These are phyloP conservation scores for Acromyrmex heyeri DNA, from an alignment of 1,140 invertebrate species.

Conservation along the genomic window DNA sequence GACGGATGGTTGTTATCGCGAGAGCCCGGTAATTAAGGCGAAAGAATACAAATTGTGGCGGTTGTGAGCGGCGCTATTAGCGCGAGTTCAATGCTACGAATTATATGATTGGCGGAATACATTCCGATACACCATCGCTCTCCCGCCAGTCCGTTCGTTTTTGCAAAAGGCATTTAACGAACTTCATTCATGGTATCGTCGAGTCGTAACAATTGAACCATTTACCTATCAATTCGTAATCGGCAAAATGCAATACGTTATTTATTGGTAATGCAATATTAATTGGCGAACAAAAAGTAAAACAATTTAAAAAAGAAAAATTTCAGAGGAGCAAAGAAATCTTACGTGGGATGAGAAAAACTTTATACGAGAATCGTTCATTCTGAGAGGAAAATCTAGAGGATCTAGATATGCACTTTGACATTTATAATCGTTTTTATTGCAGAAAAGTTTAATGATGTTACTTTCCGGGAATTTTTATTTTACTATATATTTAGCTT, in stretches of 20 bases:
- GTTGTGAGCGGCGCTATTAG: constrained; percentile 30
- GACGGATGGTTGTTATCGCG: not conserved
- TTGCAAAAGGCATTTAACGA: constrained; percentile 31
- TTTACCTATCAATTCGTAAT: not conserved
- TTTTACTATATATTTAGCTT: constrained; percentile 27
- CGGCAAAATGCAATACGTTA: not conserved
- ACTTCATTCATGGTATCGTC: constrained; percentile 25
- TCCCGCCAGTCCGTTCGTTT: not conserved
- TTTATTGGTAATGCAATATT: constrained; percentile 10
- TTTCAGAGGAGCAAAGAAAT: not conserved
- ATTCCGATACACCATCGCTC: constrained; percentile 1
- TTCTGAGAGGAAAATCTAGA: not conserved
- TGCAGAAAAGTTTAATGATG: not conserved
- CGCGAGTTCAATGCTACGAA: constrained; percentile 12
- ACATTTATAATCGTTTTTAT: constrained; percentile 42
- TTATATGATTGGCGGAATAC: constrained; percentile 10
- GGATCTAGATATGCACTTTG: constrained; percentile 18
- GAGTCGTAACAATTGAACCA: constrained; percentile 6
- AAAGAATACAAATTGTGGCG: constrained; percentile 54
- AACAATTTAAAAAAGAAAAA: not conserved
- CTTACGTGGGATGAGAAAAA: not conserved
- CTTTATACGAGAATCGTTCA: not conserved
- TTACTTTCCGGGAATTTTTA: constrained; percentile 35
- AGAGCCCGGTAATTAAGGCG: constrained; percentile 39
- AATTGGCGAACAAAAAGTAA: not conserved